These are phyloP conservation scores for Drosophila paulistorum DNA, from an alignment of 1,140 invertebrate species.

Conservation along the genomic window DNA sequence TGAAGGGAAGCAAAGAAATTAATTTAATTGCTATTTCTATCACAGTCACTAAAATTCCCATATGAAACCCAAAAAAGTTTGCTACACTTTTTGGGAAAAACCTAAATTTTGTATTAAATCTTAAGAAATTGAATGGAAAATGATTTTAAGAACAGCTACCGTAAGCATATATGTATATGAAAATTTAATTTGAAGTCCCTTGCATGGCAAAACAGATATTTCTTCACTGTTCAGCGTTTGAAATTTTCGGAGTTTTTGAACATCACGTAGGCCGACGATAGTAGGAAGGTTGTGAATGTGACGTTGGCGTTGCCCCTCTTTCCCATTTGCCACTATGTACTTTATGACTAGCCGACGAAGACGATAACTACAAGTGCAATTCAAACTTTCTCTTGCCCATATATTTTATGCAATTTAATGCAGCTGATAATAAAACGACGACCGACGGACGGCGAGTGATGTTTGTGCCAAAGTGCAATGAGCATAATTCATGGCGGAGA, in stretches of 20 bases:
- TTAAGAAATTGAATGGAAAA: background rate
- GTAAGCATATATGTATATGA: slow-evolving; percentile 6
- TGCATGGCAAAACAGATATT: slow-evolving; percentile 13
- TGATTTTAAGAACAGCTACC: background rate
- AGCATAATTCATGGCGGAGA: slow-evolving; percentile 59
- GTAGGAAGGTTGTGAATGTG: background rate
- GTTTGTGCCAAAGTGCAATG: slow-evolving; percentile 60
- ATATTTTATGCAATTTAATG: slow-evolving; percentile 77
- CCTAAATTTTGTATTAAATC: background rate
- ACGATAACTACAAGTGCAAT: slow-evolving; percentile 38
- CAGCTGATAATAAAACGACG: slow-evolving; percentile 63
- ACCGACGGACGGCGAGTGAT: slow-evolving; percentile 41
- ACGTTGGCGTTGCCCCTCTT: background rate
- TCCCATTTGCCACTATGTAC: slow-evolving; percentile 42
- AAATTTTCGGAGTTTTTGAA: slow-evolving; percentile 24
- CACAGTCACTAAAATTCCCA: background rate
- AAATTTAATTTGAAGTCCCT: slow-evolving; percentile 14
- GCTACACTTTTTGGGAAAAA: background rate
- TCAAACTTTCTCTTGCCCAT: slow-evolving; percentile 47
- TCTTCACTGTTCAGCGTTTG: slow-evolving; percentile 42
- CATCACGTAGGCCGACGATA: slow-evolving; percentile 12
- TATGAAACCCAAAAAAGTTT: background rate
- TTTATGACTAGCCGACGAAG: slow-evolving; percentile 48
- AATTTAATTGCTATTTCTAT: background rate
- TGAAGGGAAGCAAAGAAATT: slow-evolving; percentile 5